Conservation (phyloP, 2,888 invertebrate species). For the Notodonta dromedarius region DNA sequence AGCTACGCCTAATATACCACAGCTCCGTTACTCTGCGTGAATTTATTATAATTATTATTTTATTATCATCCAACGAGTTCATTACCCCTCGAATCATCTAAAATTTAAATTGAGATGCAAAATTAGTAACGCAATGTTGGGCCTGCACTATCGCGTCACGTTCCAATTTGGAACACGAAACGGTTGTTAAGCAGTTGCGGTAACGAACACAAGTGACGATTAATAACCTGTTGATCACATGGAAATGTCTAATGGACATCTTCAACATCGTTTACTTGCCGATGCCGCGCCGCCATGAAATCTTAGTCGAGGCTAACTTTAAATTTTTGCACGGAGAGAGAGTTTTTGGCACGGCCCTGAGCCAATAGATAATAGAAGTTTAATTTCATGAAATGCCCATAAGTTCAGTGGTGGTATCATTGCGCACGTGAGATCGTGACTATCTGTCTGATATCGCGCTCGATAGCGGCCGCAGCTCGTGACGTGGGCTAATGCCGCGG, state of each 20-base stretch:
- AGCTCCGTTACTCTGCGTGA: slow-evolving; percentile 24
- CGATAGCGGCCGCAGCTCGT: background rate
- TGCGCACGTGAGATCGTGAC: background rate
- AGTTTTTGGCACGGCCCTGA: no score
- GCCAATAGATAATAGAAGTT: no score
- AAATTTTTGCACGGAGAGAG: no score
- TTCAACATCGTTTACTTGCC: no score
- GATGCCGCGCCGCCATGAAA: no score
- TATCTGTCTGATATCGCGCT: background rate
- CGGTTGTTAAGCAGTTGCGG: no score
- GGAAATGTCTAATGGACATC: no score
- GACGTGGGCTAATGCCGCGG: background rate
- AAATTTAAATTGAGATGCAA: slow-evolving; percentile 28
- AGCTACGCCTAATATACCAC: slow-evolving; percentile 37
- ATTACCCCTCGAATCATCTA: slow-evolving; percentile 28
- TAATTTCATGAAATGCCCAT: background rate
- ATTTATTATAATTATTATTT: slow-evolving; percentile 33
- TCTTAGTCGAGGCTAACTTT: no score
- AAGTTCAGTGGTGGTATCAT: background rate
- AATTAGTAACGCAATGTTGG: slow-evolving; percentile 40
- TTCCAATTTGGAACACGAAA: no score
- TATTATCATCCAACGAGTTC: slow-evolving; percentile 33
- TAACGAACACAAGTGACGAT: no score
- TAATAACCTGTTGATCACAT: no score
- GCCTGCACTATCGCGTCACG: slow-evolving; percentile 16